phyloP scores from a whole-genome alignment of 2,113 vertebrate genomes.

The Istiophorus platypterus region DNA sequence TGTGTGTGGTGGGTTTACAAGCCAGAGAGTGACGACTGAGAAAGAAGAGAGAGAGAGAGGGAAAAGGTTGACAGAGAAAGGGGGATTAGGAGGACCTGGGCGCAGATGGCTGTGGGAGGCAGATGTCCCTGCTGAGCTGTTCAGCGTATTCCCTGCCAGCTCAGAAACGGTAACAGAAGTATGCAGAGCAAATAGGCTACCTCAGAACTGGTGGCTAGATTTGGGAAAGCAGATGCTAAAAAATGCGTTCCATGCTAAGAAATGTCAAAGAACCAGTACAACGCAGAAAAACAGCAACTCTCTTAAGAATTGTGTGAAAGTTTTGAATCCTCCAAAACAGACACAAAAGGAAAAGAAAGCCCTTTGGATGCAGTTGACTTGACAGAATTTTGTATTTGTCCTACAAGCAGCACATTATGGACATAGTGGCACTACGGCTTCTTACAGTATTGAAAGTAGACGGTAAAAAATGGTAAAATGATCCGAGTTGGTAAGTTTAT shows the following conservation, averaged over 20 bases:
- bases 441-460: not conserved
- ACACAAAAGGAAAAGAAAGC: not conserved
- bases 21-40: conserved; percentile 26
- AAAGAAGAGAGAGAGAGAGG: conserved; percentile 23
- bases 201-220: conserved; percentile 68
- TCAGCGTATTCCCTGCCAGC: conserved; percentile 75
- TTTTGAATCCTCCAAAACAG: conserved; percentile 10
- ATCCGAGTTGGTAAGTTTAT: not conserved
- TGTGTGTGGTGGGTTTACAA: conserved; percentile 32
- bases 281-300: conserved; percentile 33
- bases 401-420: not conserved
- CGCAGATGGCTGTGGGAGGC: conserved; percentile 80
- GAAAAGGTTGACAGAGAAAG: conserved; percentile 56
- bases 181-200: conserved; percentile 71
- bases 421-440: not conserved
- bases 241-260: conserved; percentile 47
- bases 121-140: conserved; percentile 79
- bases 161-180: conserved; percentile 73
- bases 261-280: conserved; percentile 55
- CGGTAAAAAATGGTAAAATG: not conserved
- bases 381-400: not conserved
- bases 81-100: conserved; percentile 74
- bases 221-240: conserved; percentile 79
- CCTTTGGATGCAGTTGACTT: not conserved
- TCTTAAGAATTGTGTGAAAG: conserved; percentile 9